Evolutionary conservation across 2,113 vertebrate species (phyloP).

Genomic region (Miniopterus natalensis): DNA sequence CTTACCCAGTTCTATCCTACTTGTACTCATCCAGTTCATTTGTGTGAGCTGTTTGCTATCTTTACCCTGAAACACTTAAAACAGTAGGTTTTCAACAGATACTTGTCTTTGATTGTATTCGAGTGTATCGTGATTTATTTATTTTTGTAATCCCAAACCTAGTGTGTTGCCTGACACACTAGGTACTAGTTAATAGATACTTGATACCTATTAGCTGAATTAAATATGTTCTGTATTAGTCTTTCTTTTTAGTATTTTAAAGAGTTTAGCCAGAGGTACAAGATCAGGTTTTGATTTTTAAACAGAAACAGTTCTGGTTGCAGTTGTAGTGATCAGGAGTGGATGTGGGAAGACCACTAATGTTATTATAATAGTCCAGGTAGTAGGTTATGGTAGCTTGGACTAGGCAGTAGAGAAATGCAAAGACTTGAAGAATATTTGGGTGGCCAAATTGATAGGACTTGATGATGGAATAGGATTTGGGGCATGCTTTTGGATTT

Average conservation of each 20-base stretch:
- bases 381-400: not conserved
- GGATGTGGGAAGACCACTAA: not conserved
- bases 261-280: not conserved
- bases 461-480: not conserved
- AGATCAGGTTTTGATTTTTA: conserved; percentile 29
- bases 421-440: not conserved
- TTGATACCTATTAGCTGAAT: not conserved
- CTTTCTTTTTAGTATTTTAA: not conserved
- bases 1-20: not conserved
- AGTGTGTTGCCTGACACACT: not conserved
- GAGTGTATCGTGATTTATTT: not conserved
- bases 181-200: not conserved
- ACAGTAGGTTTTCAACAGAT: not conserved
- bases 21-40: not conserved
- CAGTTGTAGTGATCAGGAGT: not conserved
- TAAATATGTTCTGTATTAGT: not conserved
- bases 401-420: not conserved
- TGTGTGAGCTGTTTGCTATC: not conserved
- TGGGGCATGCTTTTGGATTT: not conserved
- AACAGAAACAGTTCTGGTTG: not conserved
- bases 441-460: not conserved
- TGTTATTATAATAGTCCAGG: not conserved
- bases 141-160: not conserved
- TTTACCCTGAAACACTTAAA: not conserved
- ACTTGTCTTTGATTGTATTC: not conserved